Percentiles rank a stretch among this genome's conserved stretches.
phyloP scores from a whole-genome alignment of 2,113 vertebrate species.

The Anhinga anhinga region DNA sequence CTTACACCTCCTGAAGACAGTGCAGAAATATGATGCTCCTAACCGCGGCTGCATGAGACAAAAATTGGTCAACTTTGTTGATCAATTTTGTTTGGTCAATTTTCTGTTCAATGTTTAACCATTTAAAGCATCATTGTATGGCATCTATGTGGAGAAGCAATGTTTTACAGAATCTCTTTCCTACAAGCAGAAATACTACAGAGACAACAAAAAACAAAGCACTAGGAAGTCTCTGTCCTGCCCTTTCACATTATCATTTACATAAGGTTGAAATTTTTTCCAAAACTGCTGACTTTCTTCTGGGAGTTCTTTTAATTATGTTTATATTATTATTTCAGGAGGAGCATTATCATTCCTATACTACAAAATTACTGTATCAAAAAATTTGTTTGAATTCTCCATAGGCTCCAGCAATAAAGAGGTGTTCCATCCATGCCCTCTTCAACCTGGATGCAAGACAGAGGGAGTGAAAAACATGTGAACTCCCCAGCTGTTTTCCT shows the following conservation, averaged over 20 bases:
- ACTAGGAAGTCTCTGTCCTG: background rate
- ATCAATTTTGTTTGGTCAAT: background rate
- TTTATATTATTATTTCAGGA: background rate
- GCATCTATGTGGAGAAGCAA: background rate
- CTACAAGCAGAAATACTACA: background rate
- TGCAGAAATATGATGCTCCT: background rate
- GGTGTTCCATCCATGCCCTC: background rate
- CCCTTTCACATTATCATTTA: background rate
- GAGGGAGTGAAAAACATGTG: background rate
- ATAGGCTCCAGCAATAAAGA: background rate
- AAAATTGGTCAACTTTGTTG: background rate
- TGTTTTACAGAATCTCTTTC: background rate
- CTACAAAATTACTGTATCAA: background rate
- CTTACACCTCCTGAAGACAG: background rate
- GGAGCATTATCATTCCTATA: background rate
- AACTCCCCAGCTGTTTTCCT: background rate
- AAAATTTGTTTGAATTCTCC: background rate
- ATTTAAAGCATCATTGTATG: background rate
- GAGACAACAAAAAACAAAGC: background rate
- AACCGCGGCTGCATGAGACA: background rate
- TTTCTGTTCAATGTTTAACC: background rate
- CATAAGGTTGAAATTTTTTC: background rate
- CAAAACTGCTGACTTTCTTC: background rate
- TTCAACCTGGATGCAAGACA: background rate
- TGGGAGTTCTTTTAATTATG: slow-evolving; percentile 45